A percentile compares a stretch with the other conserved stretches of the same genome.
phyloP scores from a whole-genome alignment of 2,888 invertebrate species.

The Pteria penguin region DNA sequence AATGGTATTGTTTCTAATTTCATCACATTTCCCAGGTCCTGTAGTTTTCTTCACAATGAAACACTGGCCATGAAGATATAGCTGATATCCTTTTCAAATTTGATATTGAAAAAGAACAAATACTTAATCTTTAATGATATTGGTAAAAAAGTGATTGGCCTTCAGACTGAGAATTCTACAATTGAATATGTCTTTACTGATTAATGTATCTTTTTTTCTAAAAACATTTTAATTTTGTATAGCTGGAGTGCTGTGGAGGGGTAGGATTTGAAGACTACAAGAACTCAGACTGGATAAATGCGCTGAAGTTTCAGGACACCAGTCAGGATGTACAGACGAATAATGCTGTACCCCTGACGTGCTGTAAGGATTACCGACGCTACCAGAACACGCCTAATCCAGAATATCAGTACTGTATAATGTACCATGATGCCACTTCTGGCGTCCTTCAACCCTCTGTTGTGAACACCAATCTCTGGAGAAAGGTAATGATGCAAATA shows the following conservation, averaged over 20 bases:
- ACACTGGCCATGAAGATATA: too few relatives aligned
- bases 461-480: neutral
- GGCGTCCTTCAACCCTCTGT: neutral
- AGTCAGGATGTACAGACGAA: neutral
- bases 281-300: conserved; percentile 59
- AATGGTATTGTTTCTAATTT: too few relatives aligned
- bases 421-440: conserved; percentile 36
- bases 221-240: conserved; percentile 33
- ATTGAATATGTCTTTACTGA: too few relatives aligned
- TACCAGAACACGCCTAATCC: conserved; percentile 52
- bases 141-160: too few relatives aligned
- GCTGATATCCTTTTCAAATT: too few relatives aligned
- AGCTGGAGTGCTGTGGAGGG: conserved; percentile 74
- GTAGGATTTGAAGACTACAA: conserved; percentile 62
- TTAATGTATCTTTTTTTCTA: too few relatives aligned
- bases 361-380: conserved; percentile 64
- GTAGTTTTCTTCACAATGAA: too few relatives aligned
- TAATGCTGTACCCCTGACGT: conserved; percentile 63
- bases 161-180: too few relatives aligned
- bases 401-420: conserved; percentile 51
- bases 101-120: too few relatives aligned
- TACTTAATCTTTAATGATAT: too few relatives aligned
- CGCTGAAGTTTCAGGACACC: neutral
- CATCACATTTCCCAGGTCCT: too few relatives aligned
- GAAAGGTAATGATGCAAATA: too few relatives aligned